Base-by-base conservation (phyloP, 2,888 invertebrate genomes). In the Pachymerium ferrugineum region DNA sequence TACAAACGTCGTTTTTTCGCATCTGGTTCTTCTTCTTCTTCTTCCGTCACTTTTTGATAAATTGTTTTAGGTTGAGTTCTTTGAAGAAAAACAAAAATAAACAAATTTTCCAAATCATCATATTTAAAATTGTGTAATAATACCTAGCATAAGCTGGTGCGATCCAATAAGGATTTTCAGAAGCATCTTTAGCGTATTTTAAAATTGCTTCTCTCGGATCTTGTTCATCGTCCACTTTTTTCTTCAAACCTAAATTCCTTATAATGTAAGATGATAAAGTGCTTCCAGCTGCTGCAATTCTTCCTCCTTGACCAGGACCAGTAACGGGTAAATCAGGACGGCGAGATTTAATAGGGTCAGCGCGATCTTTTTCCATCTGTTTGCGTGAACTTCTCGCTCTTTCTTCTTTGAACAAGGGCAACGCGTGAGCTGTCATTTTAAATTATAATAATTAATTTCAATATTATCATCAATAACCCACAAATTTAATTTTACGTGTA, bases 241-340 rank as follows among this genome's bases (percentile, higher is more conserved):
- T 95, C 80, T 94, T 95, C 8, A 96, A 85, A 0, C 97, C 98
- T 74, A 99, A 86, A 81, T 97, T 97, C 75, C 97, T 88, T 69
- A 97, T 97, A 8, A 98, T 94, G 81, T 94, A 97, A 0, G 97
- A 97, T 78, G 97, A 96, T 0, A 99, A 85, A 0, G 98, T 99
- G 73, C 95, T 94, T 1, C 97, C 97, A 30, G 96, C 94, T 0
- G 94, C 92, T 0, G 94, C 96, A 0, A 97, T 92, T 75, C 97
- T 86, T 0, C 98, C 97, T 31, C 97, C 97, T 74, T 84, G 83
- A 70, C 86, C 85, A 74, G 85, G 85, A 6, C 86, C 86, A 73
- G 82, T 82, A 29, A 86, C 82, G 1, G 87, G 87, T 73, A 86
- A 79, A 75, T 86, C 86, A 12, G 86, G 86, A 73, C 85, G 80